Percentiles rank a stretch among this genome's conserved stretches.
phyloP scores from a whole-genome alignment of 2,797 vertebrate genomes.

The Oceanodroma leucorhoa region DNA sequence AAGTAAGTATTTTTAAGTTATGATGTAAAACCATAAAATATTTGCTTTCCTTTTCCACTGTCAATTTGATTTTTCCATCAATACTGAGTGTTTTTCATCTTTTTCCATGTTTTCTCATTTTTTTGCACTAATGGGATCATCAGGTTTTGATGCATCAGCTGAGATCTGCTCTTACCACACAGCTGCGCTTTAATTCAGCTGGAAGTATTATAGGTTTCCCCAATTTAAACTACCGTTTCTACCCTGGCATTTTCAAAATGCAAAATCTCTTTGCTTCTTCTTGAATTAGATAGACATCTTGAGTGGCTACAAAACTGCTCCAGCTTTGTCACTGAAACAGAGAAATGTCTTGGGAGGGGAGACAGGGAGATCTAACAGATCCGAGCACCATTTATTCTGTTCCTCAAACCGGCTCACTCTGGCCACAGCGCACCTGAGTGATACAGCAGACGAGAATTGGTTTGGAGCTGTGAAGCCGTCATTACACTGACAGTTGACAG shows the following conservation, averaged over 20 bases:
- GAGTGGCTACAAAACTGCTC: neutral
- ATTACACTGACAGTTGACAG: neutral
- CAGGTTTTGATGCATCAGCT: neutral
- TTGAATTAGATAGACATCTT: neutral
- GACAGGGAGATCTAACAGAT: neutral
- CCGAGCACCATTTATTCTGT: neutral
- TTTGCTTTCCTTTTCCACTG: neutral
- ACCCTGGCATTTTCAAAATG: neutral
- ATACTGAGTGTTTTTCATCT: neutral
- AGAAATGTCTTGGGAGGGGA: neutral
- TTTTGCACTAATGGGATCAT: neutral
- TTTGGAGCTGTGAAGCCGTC: neutral
- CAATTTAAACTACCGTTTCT: neutral
- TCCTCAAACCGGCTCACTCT: neutral
- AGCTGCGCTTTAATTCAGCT: neutral
- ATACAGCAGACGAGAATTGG: neutral
- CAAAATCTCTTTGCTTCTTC: neutral
- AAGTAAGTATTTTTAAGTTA: neutral
- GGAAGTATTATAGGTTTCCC: neutral
- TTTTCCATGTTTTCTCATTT: neutral
- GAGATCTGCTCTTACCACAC: neutral
- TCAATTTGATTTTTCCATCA: neutral
- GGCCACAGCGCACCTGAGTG: rapidly evolving
- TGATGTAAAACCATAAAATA: neutral
- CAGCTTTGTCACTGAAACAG: neutral